Evolutionary conservation across 2,113 vertebrate species (phyloP).

Genomic region (Symphodus melops): DNA sequence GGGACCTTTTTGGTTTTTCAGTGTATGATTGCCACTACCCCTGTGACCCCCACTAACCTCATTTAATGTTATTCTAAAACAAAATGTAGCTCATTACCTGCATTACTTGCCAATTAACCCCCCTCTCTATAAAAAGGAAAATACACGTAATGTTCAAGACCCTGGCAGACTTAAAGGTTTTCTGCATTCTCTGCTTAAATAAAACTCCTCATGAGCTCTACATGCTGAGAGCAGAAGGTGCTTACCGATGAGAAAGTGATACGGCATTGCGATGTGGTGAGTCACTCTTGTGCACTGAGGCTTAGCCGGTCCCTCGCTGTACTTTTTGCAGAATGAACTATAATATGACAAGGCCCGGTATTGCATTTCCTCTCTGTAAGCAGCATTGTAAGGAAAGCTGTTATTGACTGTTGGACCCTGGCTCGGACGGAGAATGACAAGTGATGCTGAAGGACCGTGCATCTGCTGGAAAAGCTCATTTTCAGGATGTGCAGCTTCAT

Average conservation of each 20-base stretch:
- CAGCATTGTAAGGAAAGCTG: constrained; percentile 63
- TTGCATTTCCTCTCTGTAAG: constrained; percentile 76
- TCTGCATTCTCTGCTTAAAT: not conserved
- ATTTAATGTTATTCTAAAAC: not conserved
- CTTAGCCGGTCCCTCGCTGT: constrained; percentile 25
- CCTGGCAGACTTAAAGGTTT: not conserved
- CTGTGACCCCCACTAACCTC: no score
- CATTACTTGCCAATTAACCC: no score
- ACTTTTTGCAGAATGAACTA: constrained; percentile 61
- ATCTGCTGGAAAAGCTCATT: not conserved
- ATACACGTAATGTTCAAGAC: not conserved
- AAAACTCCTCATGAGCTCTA: constrained; percentile 11
- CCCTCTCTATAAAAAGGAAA: not conserved
- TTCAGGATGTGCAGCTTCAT: not conserved
- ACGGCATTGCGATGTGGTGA: constrained; percentile 18
- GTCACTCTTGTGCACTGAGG: constrained; percentile 36
- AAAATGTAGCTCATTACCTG: no score
- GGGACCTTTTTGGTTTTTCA: no score
- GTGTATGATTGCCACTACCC: no score
- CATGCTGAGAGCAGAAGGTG: constrained; percentile 47
- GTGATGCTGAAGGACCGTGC: constrained; percentile 8
- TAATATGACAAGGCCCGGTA: constrained; percentile 44
- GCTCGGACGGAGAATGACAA: constrained; percentile 9
- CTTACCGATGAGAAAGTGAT: constrained; percentile 68
- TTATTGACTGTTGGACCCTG: constrained; percentile 38